A percentile compares a stretch with the other conserved stretches of the same genome.
phyloP scores from a whole-genome alignment of 2,797 vertebrate genomes.

The Aulostomus chinensis region DNA sequence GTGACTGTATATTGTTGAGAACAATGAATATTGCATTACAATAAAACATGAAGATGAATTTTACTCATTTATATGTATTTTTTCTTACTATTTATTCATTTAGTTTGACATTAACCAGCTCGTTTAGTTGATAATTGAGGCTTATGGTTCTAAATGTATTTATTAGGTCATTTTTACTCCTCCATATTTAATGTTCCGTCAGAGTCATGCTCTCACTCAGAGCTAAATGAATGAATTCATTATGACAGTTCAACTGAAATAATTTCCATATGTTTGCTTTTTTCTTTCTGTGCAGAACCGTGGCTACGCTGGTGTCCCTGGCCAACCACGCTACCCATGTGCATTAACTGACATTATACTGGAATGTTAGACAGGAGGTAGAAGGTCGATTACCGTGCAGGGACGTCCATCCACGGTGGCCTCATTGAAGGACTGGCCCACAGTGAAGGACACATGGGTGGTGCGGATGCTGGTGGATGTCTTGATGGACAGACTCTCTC shows the following conservation, averaged over 20 bases:
- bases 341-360: slow-evolving; percentile 19
- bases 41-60: no score
- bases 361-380: slow-evolving; percentile 14
- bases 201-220: slow-evolving; percentile 26
- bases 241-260: slow-evolving; percentile 50
- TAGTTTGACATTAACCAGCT: no score
- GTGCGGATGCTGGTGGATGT: slow-evolving; percentile 90
- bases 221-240: slow-evolving; percentile 36
- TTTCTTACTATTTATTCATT: no score
- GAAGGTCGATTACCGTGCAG: slow-evolving; percentile 81
- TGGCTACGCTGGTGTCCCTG: slow-evolving; percentile 18
- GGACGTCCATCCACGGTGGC: slow-evolving; percentile 90
- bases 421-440: slow-evolving; percentile 91
- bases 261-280: slow-evolving; percentile 63
- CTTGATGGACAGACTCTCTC: slow-evolving; percentile 88
- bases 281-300: slow-evolving; percentile 22
- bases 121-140: no score
- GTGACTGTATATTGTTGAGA: no score
- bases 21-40: no score
- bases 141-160: no score
- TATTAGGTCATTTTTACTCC: no score
- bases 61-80: no score
- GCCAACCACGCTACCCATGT: slow-evolving; percentile 15
- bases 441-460: slow-evolving; percentile 88
- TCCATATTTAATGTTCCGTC: no score